phyloP scores from a whole-genome alignment of 2,113 vertebrate species.

The Seriola quinqueradiata region DNA sequence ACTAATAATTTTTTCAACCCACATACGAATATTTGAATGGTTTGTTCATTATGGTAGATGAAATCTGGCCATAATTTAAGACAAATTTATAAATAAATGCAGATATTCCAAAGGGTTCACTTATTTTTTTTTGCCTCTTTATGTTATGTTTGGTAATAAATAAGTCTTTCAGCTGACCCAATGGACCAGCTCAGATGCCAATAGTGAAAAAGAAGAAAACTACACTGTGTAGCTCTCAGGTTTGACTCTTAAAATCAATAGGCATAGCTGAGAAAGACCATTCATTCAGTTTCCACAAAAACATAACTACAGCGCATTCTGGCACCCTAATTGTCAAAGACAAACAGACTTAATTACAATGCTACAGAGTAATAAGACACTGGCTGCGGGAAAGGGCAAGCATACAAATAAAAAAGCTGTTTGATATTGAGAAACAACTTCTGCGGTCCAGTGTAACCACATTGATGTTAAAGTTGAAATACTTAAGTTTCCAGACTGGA shows the following conservation, averaged over 20 bases:
- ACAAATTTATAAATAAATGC: too few relatives aligned
- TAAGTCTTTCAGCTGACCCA: too few relatives aligned
- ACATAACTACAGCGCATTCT: neutral
- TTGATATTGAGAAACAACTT: conserved; percentile 4
- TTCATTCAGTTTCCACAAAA: neutral
- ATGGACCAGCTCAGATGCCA: too few relatives aligned
- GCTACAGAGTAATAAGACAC: neutral
- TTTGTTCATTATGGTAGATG: too few relatives aligned
- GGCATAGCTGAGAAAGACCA: neutral
- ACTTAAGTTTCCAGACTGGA: neutral
- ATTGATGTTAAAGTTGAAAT: neutral
- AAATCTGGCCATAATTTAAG: too few relatives aligned
- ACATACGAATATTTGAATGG: too few relatives aligned
- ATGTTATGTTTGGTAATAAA: too few relatives aligned
- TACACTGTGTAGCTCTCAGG: too few relatives aligned
- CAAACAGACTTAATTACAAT: neutral
- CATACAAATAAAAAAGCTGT: neutral
- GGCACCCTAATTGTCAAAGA: neutral
- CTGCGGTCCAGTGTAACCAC: neutral
- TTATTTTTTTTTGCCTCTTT: too few relatives aligned
- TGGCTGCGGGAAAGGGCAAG: neutral
- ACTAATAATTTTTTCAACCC: too few relatives aligned
- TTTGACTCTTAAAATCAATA: neutral
- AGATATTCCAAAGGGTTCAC: too few relatives aligned
- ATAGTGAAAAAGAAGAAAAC: too few relatives aligned